Percentiles rank a stretch among this genome's conserved stretches.
phyloP scores from a whole-genome alignment of 2,113 vertebrate genomes.

The Pachyramphus minor region DNA sequence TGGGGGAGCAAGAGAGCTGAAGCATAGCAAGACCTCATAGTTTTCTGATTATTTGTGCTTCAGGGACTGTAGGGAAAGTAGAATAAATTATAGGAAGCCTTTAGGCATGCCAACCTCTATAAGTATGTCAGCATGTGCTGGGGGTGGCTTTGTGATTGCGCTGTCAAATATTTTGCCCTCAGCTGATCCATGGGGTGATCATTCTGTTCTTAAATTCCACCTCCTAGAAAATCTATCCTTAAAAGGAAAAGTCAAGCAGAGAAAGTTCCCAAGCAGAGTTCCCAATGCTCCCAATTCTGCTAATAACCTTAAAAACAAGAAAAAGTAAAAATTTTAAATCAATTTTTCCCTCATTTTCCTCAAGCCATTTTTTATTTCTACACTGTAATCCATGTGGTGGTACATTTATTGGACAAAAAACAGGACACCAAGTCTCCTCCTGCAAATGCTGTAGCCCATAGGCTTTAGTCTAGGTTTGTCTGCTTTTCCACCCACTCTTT shows the following conservation, averaged over 20 bases:
- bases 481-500: neutral
- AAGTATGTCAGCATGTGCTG: constrained; percentile 11
- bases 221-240: neutral
- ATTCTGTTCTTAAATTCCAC: constrained; percentile 24
- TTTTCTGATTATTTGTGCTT: constrained; percentile 24
- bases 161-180: constrained; percentile 3
- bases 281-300: neutral
- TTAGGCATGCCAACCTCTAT: neutral
- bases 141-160: neutral
- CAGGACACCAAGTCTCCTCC: neutral
- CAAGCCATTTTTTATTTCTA: neutral
- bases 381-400: neutral
- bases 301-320: neutral
- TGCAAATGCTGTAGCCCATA: neutral
- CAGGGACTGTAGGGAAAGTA: neutral
- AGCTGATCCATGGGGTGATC: neutral
- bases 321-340: neutral
- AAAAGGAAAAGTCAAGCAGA: neutral
- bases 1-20: neutral
- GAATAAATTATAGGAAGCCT: constrained; percentile 21
- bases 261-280: neutral
- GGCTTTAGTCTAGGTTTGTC: neutral
- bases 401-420: neutral
- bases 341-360: neutral
- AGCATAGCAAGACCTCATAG: neutral